These are phyloP conservation scores for Portunus trituberculatus DNA, from an alignment of 1,140 invertebrate species.

Conservation along the genomic window DNA sequence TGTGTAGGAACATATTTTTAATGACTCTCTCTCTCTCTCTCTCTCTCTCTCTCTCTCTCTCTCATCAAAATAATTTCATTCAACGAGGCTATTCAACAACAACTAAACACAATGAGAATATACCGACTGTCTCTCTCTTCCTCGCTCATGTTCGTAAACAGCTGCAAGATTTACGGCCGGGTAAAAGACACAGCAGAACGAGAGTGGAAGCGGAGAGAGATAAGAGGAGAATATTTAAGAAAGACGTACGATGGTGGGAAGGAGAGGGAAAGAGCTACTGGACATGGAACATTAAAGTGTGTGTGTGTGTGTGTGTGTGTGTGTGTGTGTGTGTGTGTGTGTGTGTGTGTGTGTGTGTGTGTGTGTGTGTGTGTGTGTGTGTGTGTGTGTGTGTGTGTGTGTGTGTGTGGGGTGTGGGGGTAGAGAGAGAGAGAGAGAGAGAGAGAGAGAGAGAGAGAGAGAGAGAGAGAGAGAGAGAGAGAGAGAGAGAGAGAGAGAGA, in stretches of 20 bases:
- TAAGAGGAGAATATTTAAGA: too few relatives aligned
- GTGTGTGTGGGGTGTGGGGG: not conserved
- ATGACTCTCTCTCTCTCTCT: too few relatives aligned
- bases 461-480: constrained; percentile 20
- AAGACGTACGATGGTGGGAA: not conserved
- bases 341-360: too few relatives aligned
- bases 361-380: not conserved
- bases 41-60: not conserved
- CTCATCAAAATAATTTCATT: too few relatives aligned
- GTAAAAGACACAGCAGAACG: not conserved
- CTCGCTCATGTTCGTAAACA: too few relatives aligned
- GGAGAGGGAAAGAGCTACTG: not conserved
- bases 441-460: constrained; percentile 20
- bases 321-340: not conserved
- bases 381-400: too few relatives aligned
- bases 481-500: constrained; percentile 20
- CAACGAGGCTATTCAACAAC: too few relatives aligned
- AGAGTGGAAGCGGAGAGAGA: not conserved
- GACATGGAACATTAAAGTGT: not conserved
- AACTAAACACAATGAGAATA: too few relatives aligned
- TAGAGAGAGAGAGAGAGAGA: constrained; percentile 20
- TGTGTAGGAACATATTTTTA: too few relatives aligned
- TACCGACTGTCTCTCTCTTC: too few relatives aligned
- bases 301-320: not conserved
- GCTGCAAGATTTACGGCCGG: too few relatives aligned